Conservation (phyloP, 1,140 invertebrate species). For the Zaprionus africanus region DNA sequence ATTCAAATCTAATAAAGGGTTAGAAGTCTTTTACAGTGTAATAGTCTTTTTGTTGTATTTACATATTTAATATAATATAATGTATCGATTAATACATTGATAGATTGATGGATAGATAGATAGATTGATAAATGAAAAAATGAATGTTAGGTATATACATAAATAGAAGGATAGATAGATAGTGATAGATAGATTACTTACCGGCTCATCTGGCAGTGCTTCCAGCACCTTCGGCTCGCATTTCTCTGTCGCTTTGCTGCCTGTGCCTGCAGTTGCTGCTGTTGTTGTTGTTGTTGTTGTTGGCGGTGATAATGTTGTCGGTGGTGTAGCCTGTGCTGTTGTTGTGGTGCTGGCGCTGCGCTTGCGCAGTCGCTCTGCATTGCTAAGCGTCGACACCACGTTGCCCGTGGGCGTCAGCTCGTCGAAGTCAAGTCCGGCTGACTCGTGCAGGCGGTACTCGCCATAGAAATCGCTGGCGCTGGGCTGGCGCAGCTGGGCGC, state of each 20-base stretch:
- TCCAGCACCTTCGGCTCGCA: constrained; percentile 81
- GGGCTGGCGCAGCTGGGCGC: constrained; percentile 60
- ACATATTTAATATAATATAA: too few relatives aligned
- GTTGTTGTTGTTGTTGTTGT: constrained; percentile 21
- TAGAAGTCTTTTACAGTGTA: too few relatives aligned
- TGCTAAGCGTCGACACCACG: constrained; percentile 61
- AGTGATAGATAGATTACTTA: constrained; percentile 53
- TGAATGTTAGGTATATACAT: neutral
- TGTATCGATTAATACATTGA: too few relatives aligned
- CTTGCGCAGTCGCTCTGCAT: constrained; percentile 63
- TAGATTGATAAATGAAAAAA: neutral
- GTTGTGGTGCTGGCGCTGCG: constrained; percentile 54
- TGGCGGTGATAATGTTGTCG: constrained; percentile 21
- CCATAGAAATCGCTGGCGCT: constrained; percentile 36
- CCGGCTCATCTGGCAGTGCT: constrained; percentile 76
- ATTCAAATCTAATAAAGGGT: too few relatives aligned
- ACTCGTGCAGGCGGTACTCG: constrained; percentile 60
- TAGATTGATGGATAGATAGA: too few relatives aligned
- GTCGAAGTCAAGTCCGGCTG: constrained; percentile 55
- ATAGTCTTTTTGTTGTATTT: too few relatives aligned
- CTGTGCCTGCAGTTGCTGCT: constrained; percentile 16
- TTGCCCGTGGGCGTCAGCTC: constrained; percentile 62
- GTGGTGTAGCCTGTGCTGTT: constrained; percentile 45
- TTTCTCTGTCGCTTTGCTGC: constrained; percentile 52
- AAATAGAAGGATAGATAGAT: neutral